A percentile compares a stretch with the other conserved stretches of the same genome.
Conservation (phyloP, 2,113 vertebrate genomes). For the Vombatus ursinus region DNA sequence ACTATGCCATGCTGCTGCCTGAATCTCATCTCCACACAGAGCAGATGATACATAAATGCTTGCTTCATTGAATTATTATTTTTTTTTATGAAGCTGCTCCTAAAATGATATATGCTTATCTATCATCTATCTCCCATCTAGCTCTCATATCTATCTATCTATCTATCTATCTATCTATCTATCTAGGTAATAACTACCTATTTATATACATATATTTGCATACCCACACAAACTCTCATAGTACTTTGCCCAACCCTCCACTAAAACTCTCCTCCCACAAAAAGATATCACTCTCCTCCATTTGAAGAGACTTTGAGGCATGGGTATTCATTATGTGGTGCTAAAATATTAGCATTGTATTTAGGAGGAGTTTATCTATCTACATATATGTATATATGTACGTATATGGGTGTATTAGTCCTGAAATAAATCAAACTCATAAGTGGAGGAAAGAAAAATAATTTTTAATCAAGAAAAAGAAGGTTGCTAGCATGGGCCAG, state of each 20-base stretch:
- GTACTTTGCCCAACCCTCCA: background rate
- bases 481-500: fast-evolving
- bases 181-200: background rate
- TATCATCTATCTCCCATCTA: background rate
- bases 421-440: too few relatives aligned
- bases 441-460: too few relatives aligned
- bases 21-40: background rate
- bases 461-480: too few relatives aligned
- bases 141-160: too few relatives aligned
- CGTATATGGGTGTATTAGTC: background rate
- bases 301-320: background rate
- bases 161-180: background rate
- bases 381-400: background rate
- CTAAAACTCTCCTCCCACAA: background rate
- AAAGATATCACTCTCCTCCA: background rate
- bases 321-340: too few relatives aligned
- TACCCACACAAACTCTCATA: background rate
- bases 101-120: background rate
- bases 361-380: background rate
- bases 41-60: background rate
- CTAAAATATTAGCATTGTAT: too few relatives aligned
- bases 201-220: background rate
- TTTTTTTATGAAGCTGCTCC: background rate
- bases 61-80: background rate
- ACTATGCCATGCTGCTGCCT: background rate